A percentile compares a stretch with the other conserved stretches of the same genome.
Evolutionary conservation across 2,113 vertebrate species (phyloP).

Genomic region (Poeciliopsis retropinna): DNA sequence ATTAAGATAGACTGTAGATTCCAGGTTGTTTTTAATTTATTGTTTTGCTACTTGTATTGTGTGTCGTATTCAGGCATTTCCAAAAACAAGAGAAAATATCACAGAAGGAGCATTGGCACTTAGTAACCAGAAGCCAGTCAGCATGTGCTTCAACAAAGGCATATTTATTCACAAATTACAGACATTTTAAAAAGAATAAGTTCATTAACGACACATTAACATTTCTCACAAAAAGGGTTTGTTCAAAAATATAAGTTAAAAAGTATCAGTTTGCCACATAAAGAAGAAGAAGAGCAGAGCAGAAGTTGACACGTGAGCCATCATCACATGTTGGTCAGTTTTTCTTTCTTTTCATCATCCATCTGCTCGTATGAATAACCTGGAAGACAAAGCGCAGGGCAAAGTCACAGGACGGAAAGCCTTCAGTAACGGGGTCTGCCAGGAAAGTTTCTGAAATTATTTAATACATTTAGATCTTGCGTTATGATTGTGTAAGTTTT

Average conservation of each 20-base stretch:
- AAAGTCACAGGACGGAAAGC: not conserved
- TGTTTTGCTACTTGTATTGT: no score
- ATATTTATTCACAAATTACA: conserved; percentile 2
- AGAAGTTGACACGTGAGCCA: not conserved
- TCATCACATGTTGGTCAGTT: conserved; percentile 31
- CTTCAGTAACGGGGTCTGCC: no score
- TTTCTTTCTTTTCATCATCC: not conserved
- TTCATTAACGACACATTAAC: conserved; percentile 11
- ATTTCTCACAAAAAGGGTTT: not conserved
- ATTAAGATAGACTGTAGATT: no score
- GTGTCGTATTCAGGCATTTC: no score
- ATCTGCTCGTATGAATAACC: conserved; percentile 44
- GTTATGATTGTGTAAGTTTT: no score
- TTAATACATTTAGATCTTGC: no score
- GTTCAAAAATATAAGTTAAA: conserved; percentile 60
- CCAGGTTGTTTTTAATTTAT: no score
- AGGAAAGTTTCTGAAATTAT: no score
- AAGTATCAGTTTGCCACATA: not conserved
- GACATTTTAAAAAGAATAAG: not conserved
- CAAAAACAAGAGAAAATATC: no score
- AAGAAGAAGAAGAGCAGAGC: not conserved
- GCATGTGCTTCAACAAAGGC: not conserved
- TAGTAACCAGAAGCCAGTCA: not conserved
- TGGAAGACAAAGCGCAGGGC: conserved; percentile 19
- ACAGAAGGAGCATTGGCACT: not conserved